Conservation (phyloP, 37 sponge, comb jelly and placozoan species). For the Diacarnus erythraeanus region DNA sequence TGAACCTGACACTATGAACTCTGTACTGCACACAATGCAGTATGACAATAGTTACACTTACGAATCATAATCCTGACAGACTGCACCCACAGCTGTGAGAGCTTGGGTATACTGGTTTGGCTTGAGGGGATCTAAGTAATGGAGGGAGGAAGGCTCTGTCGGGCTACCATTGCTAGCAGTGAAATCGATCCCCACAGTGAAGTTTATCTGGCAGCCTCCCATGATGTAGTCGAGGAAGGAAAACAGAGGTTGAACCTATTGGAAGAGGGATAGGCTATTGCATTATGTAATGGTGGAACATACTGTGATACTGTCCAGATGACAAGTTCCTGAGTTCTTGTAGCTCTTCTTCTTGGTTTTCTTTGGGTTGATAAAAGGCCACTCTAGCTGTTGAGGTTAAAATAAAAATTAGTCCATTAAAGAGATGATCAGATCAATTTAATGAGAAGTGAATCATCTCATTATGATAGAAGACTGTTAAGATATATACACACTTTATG, state of each 20-base stretch:
- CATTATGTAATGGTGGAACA: neutral
- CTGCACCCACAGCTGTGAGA: conserved; percentile 69
- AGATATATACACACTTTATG: too few relatives aligned
- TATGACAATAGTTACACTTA: conserved; percentile 52
- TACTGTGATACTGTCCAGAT: conserved; percentile 51
- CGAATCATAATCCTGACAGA: conserved; percentile 93
- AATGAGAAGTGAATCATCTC: too few relatives aligned
- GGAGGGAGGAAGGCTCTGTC: conserved; percentile 64
- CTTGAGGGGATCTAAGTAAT: conserved; percentile 67
- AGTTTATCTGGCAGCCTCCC: conserved; percentile 87
- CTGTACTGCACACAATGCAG: neutral
- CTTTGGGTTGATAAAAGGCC: conserved; percentile 62
- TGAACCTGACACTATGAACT: too few relatives aligned
- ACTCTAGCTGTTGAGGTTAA: conserved; percentile 24
- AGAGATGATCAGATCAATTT: neutral
- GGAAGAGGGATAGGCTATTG: neutral
- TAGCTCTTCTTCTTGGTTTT: conserved; percentile 71
- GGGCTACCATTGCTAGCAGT: conserved; percentile 89
- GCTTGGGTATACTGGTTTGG: conserved; percentile 84
- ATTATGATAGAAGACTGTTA: neutral
- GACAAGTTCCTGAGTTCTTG: conserved; percentile 75
- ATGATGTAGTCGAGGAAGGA: conserved; percentile 91
- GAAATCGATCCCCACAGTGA: conserved; percentile 91
- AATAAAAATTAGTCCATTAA: neutral
- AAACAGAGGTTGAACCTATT: conserved; percentile 45